A percentile compares a stretch with the other conserved stretches of the same genome.
phyloP scores from a whole-genome alignment of 2,888 invertebrate genomes.

The Tubulanus polymorphus region DNA sequence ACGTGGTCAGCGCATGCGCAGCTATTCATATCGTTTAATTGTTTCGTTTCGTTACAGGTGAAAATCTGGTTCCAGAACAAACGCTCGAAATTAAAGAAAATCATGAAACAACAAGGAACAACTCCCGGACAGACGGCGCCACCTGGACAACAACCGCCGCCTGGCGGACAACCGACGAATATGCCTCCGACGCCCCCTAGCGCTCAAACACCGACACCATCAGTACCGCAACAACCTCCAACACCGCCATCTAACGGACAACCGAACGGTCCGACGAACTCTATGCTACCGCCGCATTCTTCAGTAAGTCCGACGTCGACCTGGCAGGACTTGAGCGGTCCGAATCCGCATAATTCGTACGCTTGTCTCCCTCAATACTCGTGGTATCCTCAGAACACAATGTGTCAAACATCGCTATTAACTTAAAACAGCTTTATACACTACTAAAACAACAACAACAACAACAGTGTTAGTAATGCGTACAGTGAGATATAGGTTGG shows the following conservation, averaged over 20 bases:
- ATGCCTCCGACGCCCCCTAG: background rate
- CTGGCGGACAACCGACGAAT: background rate
- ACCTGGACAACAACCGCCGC: background rate
- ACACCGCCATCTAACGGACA: background rate
- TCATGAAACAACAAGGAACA: background rate
- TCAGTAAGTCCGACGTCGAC: constrained; percentile 1
- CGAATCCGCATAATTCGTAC: background rate
- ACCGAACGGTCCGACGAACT: background rate
- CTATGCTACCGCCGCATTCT: background rate
- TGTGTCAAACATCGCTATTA: background rate
- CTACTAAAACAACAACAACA: no score
- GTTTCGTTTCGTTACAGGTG: constrained; percentile 4
- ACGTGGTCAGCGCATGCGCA: no score
- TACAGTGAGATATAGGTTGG: no score
- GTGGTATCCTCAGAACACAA: background rate
- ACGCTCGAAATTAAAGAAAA: constrained; percentile 8
- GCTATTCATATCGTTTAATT: no score
- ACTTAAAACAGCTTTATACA: no score
- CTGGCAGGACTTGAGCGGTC: background rate
- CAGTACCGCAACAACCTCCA: background rate
- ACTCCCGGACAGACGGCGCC: background rate
- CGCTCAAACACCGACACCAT: background rate
- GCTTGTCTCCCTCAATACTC: background rate
- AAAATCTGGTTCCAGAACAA: constrained; percentile 12
- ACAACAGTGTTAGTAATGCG: no score